Evolutionary conservation across 2,113 vertebrate genomes (phyloP).

Genomic region (Chelonoidis abingdonii): DNA sequence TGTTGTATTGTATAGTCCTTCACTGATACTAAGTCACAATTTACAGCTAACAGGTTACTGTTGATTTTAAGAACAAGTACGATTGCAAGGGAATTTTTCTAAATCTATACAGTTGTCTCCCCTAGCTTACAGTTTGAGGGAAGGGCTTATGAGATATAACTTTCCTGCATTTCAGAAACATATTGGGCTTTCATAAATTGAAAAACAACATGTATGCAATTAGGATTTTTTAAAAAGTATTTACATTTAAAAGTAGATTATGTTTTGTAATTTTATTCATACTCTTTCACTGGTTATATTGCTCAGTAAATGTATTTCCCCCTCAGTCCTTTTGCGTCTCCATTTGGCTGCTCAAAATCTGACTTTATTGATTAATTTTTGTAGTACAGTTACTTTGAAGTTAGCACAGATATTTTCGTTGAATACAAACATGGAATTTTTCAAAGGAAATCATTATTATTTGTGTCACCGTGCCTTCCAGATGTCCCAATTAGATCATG

Average conservation of each 20-base stretch:
- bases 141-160: not conserved
- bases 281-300: not conserved
- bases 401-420: not conserved
- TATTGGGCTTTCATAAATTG: not conserved
- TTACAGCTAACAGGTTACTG: not conserved
- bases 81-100: not conserved
- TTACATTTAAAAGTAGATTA: not conserved
- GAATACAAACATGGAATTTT: not conserved
- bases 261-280: accelerated
- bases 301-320: not conserved
- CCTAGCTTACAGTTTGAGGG: not conserved
- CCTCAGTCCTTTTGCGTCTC: not conserved
- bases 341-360: not conserved
- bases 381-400: not conserved
- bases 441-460: not conserved
- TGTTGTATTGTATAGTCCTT: not conserved
- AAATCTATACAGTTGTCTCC: not conserved
- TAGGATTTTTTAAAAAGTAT: too few relatives aligned
- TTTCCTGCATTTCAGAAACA: not conserved
- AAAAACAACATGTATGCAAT: not conserved
- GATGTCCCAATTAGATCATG: not conserved
- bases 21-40: not conserved
- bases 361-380: not conserved
- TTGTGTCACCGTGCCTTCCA: not conserved
- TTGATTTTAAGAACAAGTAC: not conserved